A percentile compares a stretch with the other conserved stretches of the same genome.
phyloP scores from a whole-genome alignment of 2,797 vertebrate species.

The Kryptopterus vitreolus region DNA sequence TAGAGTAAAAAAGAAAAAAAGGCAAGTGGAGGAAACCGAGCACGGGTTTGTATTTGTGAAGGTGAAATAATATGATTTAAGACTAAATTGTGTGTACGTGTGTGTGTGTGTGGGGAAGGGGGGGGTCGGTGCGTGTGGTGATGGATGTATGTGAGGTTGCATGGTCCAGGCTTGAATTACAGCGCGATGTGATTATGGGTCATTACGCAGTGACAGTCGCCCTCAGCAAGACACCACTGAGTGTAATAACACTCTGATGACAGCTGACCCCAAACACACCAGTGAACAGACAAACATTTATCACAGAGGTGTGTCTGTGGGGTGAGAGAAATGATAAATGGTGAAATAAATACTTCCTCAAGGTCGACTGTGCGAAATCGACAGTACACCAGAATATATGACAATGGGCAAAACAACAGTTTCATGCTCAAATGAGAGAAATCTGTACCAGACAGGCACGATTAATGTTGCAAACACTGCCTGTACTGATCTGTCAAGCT shows the following conservation, averaged over 20 bases:
- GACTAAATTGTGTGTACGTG: not conserved
- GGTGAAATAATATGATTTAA: slow-evolving; percentile 20
- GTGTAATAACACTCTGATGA: slow-evolving; percentile 46
- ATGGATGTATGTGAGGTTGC: slow-evolving; percentile 36
- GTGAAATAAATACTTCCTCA: slow-evolving; percentile 37
- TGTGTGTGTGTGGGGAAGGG: slow-evolving; percentile 15
- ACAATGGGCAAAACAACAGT: slow-evolving; percentile 1
- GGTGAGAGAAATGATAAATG: slow-evolving; percentile 34
- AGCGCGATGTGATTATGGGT: slow-evolving; percentile 44
- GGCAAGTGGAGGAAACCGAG: slow-evolving; percentile 47
- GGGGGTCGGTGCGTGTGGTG: slow-evolving; percentile 50
- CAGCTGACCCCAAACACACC: slow-evolving; percentile 33
- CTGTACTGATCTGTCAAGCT: not conserved
- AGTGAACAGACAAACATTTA: slow-evolving; percentile 21
- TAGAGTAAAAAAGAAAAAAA: not conserved
- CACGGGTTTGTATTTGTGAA: not conserved
- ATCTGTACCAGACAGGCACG: not conserved
- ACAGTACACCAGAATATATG: not conserved
- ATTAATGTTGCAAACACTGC: slow-evolving; percentile 10
- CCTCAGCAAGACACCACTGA: slow-evolving; percentile 43
- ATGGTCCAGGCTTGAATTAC: slow-evolving; percentile 42
- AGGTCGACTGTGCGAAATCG: not conserved
- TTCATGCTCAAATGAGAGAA: not conserved
- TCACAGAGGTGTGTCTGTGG: slow-evolving; percentile 23
- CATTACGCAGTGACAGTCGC: slow-evolving; percentile 36